phyloP scores from a whole-genome alignment of 2,113 vertebrate genomes.

The Mungos mungo region DNA sequence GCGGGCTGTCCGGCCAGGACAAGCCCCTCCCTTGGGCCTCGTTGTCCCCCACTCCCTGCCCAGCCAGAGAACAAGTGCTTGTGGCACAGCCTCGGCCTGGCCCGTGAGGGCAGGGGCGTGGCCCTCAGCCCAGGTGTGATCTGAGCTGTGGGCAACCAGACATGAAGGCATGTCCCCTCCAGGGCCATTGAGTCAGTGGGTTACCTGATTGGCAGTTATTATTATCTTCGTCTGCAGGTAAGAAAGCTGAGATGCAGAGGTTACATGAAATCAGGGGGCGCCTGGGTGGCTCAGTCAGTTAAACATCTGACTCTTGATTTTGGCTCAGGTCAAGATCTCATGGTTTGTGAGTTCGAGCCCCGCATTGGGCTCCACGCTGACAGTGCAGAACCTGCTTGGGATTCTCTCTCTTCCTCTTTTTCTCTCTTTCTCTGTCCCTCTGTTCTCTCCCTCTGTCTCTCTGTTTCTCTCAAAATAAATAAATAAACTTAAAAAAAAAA shows the following conservation, averaged over 20 bases:
- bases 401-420: too few species aligned
- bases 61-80: not conserved
- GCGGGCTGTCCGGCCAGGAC: not conserved
- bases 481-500: not conserved
- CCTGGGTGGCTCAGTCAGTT: too few species aligned
- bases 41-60: accelerated
- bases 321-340: too few species aligned
- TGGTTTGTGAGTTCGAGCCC: too few species aligned
- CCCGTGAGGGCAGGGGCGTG: not conserved
- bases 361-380: too few species aligned
- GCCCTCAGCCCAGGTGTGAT: not conserved
- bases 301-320: too few species aligned
- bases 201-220: not conserved
- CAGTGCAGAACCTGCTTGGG: too few species aligned
- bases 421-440: too few species aligned
- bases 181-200: not conserved
- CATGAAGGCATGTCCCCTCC: not conserved
- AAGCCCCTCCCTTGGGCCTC: not conserved
- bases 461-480: too few species aligned
- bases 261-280: not conserved
- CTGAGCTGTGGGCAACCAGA: not conserved
- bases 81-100: not conserved
- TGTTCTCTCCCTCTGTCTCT: too few species aligned
- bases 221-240: not conserved
- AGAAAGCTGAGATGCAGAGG: not conserved